Evolutionary conservation across 2,888 invertebrate genomes (phyloP).

Genomic region (Chesias legatella): DNA sequence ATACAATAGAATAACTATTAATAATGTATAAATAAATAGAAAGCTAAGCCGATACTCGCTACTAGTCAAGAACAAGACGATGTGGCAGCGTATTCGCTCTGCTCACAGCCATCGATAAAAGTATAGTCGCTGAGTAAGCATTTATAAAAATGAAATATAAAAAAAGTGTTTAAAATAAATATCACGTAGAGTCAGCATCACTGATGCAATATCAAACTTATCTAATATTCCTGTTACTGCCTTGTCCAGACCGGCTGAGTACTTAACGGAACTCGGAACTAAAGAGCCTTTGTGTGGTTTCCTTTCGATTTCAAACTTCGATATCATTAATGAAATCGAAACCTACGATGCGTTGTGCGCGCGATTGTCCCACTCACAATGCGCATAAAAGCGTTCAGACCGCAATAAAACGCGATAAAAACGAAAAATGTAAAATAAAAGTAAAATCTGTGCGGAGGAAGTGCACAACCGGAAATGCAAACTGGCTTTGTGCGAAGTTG

Average conservation of each 20-base stretch:
- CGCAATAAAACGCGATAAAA: slow-evolving; percentile 53
- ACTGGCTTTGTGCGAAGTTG: slow-evolving; percentile 76
- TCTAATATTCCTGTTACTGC: not conserved
- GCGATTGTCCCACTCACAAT: slow-evolving; percentile 72
- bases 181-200: no score
- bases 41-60: no score
- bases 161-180: no score
- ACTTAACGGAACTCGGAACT: slow-evolving; percentile 33
- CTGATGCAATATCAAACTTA: no score
- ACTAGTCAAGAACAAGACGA: no score
- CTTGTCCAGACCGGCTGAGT: slow-evolving; percentile 12
- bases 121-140: no score
- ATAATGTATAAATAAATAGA: no score
- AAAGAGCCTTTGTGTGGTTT: slow-evolving; percentile 47
- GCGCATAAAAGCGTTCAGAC: slow-evolving; percentile 67
- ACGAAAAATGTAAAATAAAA: slow-evolving; percentile 77
- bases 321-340: slow-evolving; percentile 80
- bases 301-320: slow-evolving; percentile 75
- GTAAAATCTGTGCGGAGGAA: slow-evolving; percentile 71
- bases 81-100: no score
- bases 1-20: no score
- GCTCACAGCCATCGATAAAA: no score
- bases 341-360: slow-evolving; percentile 68
- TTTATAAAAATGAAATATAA: no score
- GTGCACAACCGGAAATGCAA: slow-evolving; percentile 80